Evolutionary conservation across 2,888 invertebrate genomes (phyloP).

Genomic region (Thera obeliscata): DNA sequence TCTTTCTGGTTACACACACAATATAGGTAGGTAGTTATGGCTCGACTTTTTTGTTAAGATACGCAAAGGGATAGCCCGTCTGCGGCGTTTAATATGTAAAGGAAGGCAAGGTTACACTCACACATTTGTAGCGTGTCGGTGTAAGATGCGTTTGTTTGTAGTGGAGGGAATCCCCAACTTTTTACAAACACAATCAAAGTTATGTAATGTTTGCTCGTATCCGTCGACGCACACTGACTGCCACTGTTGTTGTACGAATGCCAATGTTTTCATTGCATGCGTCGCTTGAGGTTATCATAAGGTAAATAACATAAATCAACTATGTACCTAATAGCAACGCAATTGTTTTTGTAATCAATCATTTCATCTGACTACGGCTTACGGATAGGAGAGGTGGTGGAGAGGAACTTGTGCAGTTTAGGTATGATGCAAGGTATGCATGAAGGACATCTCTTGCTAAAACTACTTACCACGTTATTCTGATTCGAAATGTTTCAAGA

Average conservation of each 20-base stretch:
- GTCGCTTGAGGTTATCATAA: slow-evolving; percentile 73
- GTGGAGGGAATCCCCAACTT: slow-evolving; percentile 84
- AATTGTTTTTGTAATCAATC: neutral
- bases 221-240: slow-evolving; percentile 71
- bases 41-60: slow-evolving; percentile 78
- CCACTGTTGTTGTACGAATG: slow-evolving; percentile 79
- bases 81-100: slow-evolving; percentile 84
- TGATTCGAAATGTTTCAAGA: too few relatives aligned
- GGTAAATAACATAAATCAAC: slow-evolving; percentile 72
- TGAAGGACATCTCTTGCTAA: too few relatives aligned
- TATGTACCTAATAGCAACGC: slow-evolving; percentile 17
- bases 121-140: slow-evolving; percentile 69
- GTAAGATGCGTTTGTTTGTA: slow-evolving; percentile 80
- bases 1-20: slow-evolving; percentile 78
- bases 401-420: too few relatives aligned
- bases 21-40: slow-evolving; percentile 69
- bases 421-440: too few relatives aligned
- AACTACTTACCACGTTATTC: too few relatives aligned
- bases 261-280: slow-evolving; percentile 79
- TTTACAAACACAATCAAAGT: slow-evolving; percentile 85
- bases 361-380: neutral
- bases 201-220: slow-evolving; percentile 83
- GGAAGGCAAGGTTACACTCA: slow-evolving; percentile 83
- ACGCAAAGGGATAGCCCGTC: slow-evolving; percentile 83
- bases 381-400: too few relatives aligned